A percentile compares a stretch with the other conserved stretches of the same genome.
Conservation (phyloP, 2,113 vertebrate species). For the Siphamia tubifer region DNA sequence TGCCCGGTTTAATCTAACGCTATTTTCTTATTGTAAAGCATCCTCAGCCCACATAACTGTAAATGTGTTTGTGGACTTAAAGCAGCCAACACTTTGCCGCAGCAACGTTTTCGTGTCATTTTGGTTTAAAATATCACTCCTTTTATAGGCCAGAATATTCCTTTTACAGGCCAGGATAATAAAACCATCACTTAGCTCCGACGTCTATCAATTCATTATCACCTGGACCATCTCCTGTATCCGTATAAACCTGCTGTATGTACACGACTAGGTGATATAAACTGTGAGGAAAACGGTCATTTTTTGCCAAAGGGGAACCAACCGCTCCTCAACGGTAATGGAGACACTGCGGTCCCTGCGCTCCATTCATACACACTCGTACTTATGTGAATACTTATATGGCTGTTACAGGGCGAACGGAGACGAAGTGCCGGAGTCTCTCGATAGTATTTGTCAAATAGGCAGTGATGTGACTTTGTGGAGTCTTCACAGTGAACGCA, state of each 20-base stretch:
- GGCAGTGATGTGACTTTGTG: constrained; percentile 19
- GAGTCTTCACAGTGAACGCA: constrained; percentile 20
- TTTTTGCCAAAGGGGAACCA: constrained; percentile 7
- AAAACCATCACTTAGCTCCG: constrained; percentile 4
- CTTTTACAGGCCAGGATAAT: constrained; percentile 1
- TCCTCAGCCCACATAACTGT: background rate
- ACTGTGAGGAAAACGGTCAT: background rate
- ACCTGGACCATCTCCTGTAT: background rate
- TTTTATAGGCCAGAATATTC: too few species aligned
- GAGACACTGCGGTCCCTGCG: constrained; percentile 58
- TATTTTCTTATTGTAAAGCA: background rate
- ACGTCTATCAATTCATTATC: background rate
- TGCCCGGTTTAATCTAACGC: background rate
- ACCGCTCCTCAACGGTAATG: constrained; percentile 28
- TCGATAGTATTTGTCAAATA: background rate
- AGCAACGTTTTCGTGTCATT: background rate
- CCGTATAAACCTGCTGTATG: background rate
- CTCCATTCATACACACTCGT: constrained; percentile 33
- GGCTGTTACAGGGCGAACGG: background rate
- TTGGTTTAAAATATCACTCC: background rate
- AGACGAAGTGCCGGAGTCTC: background rate
- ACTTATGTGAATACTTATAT: constrained; percentile 1
- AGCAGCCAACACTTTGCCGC: background rate
- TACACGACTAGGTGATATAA: background rate
- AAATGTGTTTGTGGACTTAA: background rate